Evolutionary conservation across 2,113 vertebrate genomes (phyloP).

Genomic region (Pygoscelis antarcticus): DNA sequence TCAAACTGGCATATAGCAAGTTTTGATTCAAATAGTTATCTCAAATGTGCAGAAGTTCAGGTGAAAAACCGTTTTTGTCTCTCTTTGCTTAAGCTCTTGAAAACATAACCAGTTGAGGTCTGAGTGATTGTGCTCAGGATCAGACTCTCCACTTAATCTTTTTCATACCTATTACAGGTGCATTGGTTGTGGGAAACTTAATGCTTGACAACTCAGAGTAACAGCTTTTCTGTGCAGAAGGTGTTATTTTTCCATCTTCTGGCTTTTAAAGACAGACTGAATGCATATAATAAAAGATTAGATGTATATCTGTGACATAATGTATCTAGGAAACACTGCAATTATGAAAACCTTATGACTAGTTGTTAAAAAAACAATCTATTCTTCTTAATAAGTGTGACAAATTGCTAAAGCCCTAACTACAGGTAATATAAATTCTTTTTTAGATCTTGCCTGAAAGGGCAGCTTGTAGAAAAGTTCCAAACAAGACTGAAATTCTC

Average conservation of each 20-base stretch:
- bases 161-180: not conserved
- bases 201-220: not conserved
- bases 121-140: not conserved
- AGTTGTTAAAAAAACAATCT: not conserved
- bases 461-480: not conserved
- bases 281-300: not conserved
- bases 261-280: not conserved
- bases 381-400: not conserved
- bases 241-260: not conserved
- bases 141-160: not conserved
- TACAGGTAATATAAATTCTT: not conserved
- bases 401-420: not conserved
- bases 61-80: not conserved
- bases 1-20: not conserved
- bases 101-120: not conserved
- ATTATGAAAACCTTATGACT: not conserved
- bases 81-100: not conserved
- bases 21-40: not conserved
- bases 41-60: not conserved
- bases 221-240: not conserved
- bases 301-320: not conserved
- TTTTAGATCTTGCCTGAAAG: not conserved
- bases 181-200: not conserved
- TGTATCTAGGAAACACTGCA: not conserved
- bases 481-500: not conserved